Conservation (phyloP, 2,797 vertebrate species). For the Megaceryle alcyon region DNA sequence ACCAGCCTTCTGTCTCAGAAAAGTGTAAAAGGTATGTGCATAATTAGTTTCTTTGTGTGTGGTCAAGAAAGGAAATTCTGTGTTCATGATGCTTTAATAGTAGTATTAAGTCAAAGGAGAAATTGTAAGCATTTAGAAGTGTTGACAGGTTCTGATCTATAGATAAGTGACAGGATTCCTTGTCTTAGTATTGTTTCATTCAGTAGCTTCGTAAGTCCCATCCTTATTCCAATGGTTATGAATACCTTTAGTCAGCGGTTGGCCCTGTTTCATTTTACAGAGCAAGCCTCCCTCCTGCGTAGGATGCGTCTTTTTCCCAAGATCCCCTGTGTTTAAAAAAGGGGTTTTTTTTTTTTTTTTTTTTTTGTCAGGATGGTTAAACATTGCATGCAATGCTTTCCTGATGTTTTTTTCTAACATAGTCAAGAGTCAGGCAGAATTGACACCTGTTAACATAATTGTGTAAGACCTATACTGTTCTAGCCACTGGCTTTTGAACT, state of each 20-base stretch:
- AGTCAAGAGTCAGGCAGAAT: not conserved
- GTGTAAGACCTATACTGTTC: not conserved
- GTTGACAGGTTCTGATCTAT: not conserved
- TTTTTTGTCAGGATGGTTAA: not conserved
- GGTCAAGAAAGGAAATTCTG: not conserved
- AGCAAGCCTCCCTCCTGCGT: not conserved
- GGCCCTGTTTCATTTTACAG: not conserved
- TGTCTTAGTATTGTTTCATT: not conserved
- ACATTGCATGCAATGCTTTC: not conserved
- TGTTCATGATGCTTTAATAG: not conserved
- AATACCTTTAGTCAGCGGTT: not conserved
- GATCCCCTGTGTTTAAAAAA: not conserved
- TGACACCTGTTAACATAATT: not conserved
- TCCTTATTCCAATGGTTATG: not conserved
- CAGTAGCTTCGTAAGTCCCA: not conserved
- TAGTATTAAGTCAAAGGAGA: not conserved
- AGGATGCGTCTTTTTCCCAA: no score
- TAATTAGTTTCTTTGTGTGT: not conserved
- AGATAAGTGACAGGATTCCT: not conserved
- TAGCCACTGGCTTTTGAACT: not conserved
- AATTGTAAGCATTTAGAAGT: not conserved
- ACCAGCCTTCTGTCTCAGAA: slow-evolving; percentile 82
- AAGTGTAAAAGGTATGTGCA: slow-evolving; percentile 79
- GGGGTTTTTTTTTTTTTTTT: not conserved
- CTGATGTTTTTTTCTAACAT: not conserved